phyloP scores from a whole-genome alignment of 1,140 invertebrate genomes.

The Heliconius nattereri region DNA sequence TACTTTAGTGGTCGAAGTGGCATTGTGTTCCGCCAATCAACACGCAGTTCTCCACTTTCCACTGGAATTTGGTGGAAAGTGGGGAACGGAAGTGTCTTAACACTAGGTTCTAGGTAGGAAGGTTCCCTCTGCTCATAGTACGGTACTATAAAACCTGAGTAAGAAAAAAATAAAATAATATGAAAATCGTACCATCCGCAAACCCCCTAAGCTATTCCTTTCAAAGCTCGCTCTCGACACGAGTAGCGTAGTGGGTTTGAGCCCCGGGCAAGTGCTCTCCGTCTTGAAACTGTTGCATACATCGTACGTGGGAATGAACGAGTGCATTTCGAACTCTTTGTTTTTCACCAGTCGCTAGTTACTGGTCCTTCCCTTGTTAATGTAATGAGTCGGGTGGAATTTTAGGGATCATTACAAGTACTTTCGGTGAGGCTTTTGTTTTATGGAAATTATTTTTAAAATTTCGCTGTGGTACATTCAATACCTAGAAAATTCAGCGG shows the following conservation, averaged over 20 bases:
- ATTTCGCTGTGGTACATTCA: background rate
- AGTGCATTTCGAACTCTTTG: constrained; percentile 25
- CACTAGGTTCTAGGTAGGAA: too few species aligned
- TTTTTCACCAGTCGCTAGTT: constrained; percentile 21
- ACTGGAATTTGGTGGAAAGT: too few species aligned
- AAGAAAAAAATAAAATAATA: constrained; percentile 2
- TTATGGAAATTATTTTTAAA: background rate
- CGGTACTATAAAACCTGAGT: too few species aligned
- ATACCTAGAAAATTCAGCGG: too few species aligned
- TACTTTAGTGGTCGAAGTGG: too few species aligned
- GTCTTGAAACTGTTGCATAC: constrained; percentile 39
- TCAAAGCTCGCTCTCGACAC: constrained; percentile 29
- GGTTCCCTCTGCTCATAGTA: too few species aligned
- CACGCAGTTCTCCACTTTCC: too few species aligned
- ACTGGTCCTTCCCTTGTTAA: constrained; percentile 31
- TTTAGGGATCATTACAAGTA: constrained; percentile 25
- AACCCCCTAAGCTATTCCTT: constrained; percentile 34
- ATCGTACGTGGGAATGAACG: constrained; percentile 14
- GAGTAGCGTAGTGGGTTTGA: constrained; percentile 36
- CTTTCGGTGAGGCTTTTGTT: background rate
- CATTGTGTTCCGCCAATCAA: too few species aligned
- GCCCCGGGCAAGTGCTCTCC: constrained; percentile 32
- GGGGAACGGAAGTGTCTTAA: too few species aligned
- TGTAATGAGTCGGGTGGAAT: constrained; percentile 27
- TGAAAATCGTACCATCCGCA: background rate